phyloP scores from a whole-genome alignment of 1,140 invertebrate species.

The Sipha flava region DNA sequence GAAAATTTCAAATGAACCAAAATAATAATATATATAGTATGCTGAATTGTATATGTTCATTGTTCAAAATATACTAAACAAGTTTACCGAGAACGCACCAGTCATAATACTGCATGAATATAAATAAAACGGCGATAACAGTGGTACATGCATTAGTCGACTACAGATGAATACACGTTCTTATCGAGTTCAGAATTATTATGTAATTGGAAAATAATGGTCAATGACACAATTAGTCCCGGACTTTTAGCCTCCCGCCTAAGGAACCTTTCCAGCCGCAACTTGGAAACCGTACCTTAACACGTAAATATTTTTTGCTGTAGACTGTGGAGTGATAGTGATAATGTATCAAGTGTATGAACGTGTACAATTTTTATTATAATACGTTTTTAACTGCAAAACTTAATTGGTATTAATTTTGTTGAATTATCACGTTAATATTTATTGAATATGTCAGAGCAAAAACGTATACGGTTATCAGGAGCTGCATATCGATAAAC shows the following conservation, averaged over 20 bases:
- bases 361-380: not conserved
- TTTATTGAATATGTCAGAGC: not conserved
- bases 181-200: not conserved
- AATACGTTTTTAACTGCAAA: not conserved
- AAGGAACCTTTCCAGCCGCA: too few relatives aligned
- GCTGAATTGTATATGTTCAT: not conserved
- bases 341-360: not conserved
- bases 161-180: not conserved
- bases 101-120: not conserved
- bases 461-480: not conserved
- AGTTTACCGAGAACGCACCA: not conserved
- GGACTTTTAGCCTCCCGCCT: not conserved
- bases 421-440: not conserved
- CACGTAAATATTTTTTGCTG: not conserved
- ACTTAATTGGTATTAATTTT: not conserved
- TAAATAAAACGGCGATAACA: not conserved
- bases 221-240: not conserved
- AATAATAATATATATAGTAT: not conserved
- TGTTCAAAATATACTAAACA: not conserved
- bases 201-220: not conserved
- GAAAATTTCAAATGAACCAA: not conserved
- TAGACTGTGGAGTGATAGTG: not conserved
- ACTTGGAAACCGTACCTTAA: too few relatives aligned
- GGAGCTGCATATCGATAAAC: not conserved
- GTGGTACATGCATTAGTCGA: not conserved